Percentiles rank a stretch among this genome's conserved stretches.
These are phyloP conservation scores for Eurois occulta DNA, from an alignment of 2,888 invertebrate genomes.

Conservation along the genomic window DNA sequence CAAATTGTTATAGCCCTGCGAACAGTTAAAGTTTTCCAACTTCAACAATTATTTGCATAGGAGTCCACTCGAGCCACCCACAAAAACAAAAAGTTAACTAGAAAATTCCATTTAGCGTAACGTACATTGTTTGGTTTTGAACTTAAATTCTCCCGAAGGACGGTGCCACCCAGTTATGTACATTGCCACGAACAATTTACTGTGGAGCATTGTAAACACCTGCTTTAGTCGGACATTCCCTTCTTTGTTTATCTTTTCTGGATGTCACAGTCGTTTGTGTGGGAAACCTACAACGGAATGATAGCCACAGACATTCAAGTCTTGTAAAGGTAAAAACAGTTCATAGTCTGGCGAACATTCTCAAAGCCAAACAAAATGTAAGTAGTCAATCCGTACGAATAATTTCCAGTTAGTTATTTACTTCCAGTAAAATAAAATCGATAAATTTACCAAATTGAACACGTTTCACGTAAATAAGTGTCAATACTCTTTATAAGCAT, in stretches of 20 bases:
- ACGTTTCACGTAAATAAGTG: constrained; percentile 8
- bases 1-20: constrained; percentile 81
- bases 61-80: constrained; percentile 69
- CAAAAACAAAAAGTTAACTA: constrained; percentile 68
- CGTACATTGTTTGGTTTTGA: constrained; percentile 67
- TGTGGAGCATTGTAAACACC: constrained; percentile 78
- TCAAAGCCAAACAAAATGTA: background rate
- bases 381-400: background rate
- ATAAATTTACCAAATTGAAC: background rate
- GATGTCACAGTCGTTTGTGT: constrained; percentile 63
- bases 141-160: constrained; percentile 69
- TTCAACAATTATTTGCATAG: constrained; percentile 80
- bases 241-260: constrained; percentile 74
- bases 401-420: too few species aligned
- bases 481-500: background rate
- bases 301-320: constrained; percentile 46
- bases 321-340: constrained; percentile 5
- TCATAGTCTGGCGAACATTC: background rate
- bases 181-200: constrained; percentile 74
- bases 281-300: constrained; percentile 30
- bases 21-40: constrained; percentile 59
- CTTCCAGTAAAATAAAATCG: background rate
- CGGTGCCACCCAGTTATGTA: constrained; percentile 66
- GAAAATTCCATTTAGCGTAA: constrained; percentile 66
- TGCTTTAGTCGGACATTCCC: constrained; percentile 74